These are phyloP conservation scores for Buphagus erythrorhynchus DNA, from an alignment of 2,797 vertebrate genomes.

Conservation along the genomic window DNA sequence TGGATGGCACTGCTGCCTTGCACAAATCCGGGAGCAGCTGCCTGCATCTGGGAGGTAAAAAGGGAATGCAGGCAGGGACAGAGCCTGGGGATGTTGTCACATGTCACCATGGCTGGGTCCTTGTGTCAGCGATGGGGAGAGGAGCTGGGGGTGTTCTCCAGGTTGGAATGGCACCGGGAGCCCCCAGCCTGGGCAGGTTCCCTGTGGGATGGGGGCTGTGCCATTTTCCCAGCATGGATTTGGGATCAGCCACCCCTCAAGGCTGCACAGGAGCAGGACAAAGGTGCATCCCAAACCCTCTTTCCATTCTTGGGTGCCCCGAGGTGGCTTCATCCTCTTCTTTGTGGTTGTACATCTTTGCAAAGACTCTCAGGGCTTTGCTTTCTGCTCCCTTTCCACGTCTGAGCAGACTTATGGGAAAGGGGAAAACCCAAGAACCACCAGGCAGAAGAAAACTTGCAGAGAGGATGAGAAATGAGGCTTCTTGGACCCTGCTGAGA, in stretches of 20 bases:
- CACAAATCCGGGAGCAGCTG: accelerated
- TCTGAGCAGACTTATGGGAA: background rate
- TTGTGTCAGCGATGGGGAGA: accelerated
- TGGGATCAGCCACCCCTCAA: accelerated
- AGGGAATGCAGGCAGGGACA: background rate
- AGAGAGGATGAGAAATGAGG: background rate
- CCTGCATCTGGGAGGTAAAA: accelerated
- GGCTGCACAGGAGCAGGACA: background rate
- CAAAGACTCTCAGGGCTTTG: background rate
- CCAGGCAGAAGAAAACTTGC: background rate
- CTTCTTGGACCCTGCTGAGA: background rate
- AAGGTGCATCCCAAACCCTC: background rate
- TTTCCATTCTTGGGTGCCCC: background rate
- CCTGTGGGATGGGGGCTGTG: background rate
- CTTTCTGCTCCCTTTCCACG: background rate
- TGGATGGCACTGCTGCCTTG: slow-evolving; percentile 22
- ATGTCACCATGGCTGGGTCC: accelerated
- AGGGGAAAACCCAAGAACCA: background rate
- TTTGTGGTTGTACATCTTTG: background rate
- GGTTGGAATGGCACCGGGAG: accelerated
- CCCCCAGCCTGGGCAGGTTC: background rate
- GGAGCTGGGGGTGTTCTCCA: background rate
- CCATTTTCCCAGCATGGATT: accelerated
- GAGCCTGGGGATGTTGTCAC: accelerated
- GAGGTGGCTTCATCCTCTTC: no score